Evolutionary conservation across 2,113 vertebrate genomes (phyloP).

Genomic region (Apodemus speciosus): DNA sequence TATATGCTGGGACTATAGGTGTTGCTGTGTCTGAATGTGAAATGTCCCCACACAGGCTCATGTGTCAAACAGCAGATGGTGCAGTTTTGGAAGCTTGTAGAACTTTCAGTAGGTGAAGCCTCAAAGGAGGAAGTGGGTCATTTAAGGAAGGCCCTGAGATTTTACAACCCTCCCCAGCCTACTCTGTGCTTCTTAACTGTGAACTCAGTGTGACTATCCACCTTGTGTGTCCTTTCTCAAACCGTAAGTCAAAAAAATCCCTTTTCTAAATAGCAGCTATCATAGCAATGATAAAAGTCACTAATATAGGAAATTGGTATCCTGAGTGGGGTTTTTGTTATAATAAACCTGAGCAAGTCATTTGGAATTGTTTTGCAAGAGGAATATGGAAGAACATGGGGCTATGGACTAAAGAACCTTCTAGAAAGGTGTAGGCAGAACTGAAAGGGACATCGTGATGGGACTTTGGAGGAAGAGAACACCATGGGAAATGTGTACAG

Average conservation of each 20-base stretch:
- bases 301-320: not conserved
- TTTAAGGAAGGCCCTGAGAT: not conserved
- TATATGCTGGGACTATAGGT: not conserved
- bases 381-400: not conserved
- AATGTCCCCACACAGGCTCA: not conserved
- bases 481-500: not conserved
- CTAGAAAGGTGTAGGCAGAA: not conserved
- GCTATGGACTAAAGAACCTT: not conserved
- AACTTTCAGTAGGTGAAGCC: not conserved
- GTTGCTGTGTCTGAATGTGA: not conserved
- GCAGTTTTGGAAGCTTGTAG: not conserved
- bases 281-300: not conserved
- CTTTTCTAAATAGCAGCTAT: not conserved
- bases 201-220: not conserved
- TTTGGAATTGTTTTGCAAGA: not conserved
- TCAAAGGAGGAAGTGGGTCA: not conserved
- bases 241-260: not conserved
- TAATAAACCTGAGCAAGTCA: not conserved
- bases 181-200: not conserved
- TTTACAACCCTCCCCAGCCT: not conserved
- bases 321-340: not conserved
- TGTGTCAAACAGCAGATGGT: not conserved
- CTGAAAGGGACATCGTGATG: not conserved
- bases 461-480: not conserved
- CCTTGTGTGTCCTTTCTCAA: not conserved